Base-by-base conservation (phyloP, 1,140 invertebrate genomes). In the Pissodes strobi region DNA sequence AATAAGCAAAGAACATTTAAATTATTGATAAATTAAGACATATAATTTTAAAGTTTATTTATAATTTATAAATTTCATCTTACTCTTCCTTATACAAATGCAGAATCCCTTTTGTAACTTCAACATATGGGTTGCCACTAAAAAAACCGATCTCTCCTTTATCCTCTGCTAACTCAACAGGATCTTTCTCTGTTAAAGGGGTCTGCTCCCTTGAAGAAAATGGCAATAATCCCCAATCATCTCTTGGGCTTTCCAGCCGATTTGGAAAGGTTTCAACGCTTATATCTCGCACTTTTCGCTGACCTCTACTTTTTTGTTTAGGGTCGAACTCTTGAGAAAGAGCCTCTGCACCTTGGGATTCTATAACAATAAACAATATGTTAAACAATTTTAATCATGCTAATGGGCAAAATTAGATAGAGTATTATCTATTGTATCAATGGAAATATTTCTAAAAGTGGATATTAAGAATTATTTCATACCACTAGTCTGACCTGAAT, bases 121-220 rank as follows among this genome's bases (percentile, higher is more conserved):
- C 97, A 5, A 98, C 94, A 75, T 92, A 90, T 8, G 96, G 96
- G 85, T 99, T 99, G 1, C 97, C 97, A 74, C 90, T 97, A 65
- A 93, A 91, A 80, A 98, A 99, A 52, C 83, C 86, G n/a, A 92
- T 89, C 70, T 89, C 86, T 56, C 85, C 82, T 34, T 76, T 73
- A 67, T 61, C 82, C 68, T 77, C 79, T 3, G 63, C 63, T 59
- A 65, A 23, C 69, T 79, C 76, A 1, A 64, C 70, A 51, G 71
- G 71, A 63, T 78, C 63, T 41, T 69, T 66, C n/a, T 81, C 79
- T 18, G 71, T 75, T 8, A 79, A 68, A 41, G 79, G 78, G 23
- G 80, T 79, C 9, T 74, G 73, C 59, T 81, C 76, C 17, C 79
- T 68, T 10, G 76, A 79, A 62, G 77, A 78, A 13, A 78, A 74